These are phyloP conservation scores for Meles meles DNA, from an alignment of 2,113 vertebrate genomes.

Conservation along the genomic window DNA sequence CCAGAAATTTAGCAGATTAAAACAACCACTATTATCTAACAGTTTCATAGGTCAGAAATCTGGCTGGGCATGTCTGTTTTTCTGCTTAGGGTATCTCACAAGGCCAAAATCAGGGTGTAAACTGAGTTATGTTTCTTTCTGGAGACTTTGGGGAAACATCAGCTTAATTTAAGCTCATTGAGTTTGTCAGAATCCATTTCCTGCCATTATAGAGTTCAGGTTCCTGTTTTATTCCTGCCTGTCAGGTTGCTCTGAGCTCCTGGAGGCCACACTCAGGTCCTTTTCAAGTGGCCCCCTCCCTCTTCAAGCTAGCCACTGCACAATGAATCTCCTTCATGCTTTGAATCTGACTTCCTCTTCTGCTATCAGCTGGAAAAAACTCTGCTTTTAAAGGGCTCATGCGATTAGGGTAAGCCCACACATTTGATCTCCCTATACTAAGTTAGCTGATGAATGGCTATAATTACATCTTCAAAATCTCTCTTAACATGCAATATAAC, in stretches of 20 bases:
- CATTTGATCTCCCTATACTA: not conserved
- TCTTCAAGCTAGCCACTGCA: not conserved
- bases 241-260: not conserved
- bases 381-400: not conserved
- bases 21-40: not conserved
- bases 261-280: not conserved
- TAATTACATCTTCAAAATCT: not conserved
- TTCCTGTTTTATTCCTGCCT: not conserved
- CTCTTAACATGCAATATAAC: not conserved
- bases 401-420: not conserved
- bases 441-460: not conserved
- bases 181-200: not conserved
- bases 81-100: not conserved
- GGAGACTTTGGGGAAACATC: not conserved
- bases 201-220: not conserved
- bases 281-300: not conserved
- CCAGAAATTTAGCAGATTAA: not conserved
- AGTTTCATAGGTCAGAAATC: not conserved
- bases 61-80: not conserved
- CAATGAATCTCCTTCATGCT: not conserved
- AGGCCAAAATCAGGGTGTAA: not conserved
- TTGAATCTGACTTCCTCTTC: not conserved
- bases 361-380: not conserved
- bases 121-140: not conserved
- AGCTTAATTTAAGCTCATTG: not conserved